These are phyloP conservation scores for Paraescarpia echinospica DNA, from an alignment of 1,140 invertebrate genomes.

Conservation along the genomic window DNA sequence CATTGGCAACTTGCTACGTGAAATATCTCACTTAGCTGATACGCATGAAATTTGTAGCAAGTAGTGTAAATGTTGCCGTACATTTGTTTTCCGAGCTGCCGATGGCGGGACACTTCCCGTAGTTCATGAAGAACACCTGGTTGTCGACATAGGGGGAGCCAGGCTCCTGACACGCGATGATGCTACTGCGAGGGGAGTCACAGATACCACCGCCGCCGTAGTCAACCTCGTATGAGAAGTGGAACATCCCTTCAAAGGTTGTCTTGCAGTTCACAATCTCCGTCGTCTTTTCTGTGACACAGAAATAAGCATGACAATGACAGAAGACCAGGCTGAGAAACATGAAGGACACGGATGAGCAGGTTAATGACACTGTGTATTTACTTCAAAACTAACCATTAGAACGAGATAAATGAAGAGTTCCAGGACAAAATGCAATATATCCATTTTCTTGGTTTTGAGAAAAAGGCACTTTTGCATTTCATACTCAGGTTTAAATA, in stretches of 20 bases:
- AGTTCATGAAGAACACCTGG: slow-evolving; percentile 95
- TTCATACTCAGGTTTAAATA: no score
- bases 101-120: slow-evolving; percentile 82
- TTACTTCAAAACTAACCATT: background rate
- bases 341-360: background rate
- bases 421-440: no score
- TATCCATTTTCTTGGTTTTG: no score
- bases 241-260: slow-evolving; percentile 56
- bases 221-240: slow-evolving; percentile 53
- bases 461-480: no score
- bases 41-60: background rate
- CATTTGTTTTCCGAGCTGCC: slow-evolving; percentile 83
- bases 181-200: slow-evolving; percentile 72
- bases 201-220: slow-evolving; percentile 53
- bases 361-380: background rate
- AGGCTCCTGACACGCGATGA: slow-evolving; percentile 91
- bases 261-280: slow-evolving; percentile 51
- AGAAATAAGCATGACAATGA: background rate
- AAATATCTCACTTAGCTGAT: no score
- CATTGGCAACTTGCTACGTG: no score
- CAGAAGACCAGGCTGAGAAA: background rate
- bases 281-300: slow-evolving; percentile 23
- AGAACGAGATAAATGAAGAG: no score
- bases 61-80: slow-evolving; percentile 42
- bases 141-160: slow-evolving; percentile 94